Percentiles rank a stretch among this genome's conserved stretches.
phyloP scores from a whole-genome alignment of 2,888 invertebrate genomes.

The Hyposoter dolosus region DNA sequence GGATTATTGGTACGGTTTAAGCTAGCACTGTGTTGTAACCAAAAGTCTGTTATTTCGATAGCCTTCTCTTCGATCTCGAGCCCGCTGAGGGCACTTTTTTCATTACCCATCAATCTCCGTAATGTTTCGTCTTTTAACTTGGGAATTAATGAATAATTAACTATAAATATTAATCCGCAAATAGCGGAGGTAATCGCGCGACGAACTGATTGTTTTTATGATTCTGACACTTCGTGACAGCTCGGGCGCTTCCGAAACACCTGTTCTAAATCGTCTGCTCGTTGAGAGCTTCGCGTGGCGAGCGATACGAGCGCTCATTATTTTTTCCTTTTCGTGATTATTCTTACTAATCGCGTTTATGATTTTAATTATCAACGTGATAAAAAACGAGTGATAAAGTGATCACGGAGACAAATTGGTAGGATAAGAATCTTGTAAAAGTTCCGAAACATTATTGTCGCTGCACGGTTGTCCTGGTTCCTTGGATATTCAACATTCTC shows the following conservation, averaged over 20 bases:
- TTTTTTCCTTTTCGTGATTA: neutral
- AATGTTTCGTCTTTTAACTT: neutral
- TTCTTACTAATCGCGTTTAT: too few relatives aligned
- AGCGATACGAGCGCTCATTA: constrained; percentile 29
- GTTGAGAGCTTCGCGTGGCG: constrained; percentile 22
- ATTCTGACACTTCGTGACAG: constrained; percentile 32
- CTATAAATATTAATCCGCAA: neutral
- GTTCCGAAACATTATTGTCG: neutral
- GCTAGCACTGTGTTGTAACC: constrained; percentile 89
- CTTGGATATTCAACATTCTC: neutral
- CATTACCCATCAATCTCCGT: constrained; percentile 90
- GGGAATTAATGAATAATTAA: constrained; percentile 7
- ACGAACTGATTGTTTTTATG: constrained; percentile 4
- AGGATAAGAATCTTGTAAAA: neutral
- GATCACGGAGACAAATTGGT: neutral
- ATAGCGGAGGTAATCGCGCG: neutral
- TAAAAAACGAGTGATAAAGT: neutral
- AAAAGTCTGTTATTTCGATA: constrained; percentile 92
- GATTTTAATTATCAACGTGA: neutral
- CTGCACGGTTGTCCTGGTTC: neutral
- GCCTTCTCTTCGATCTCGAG: constrained; percentile 91
- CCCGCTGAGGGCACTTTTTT: constrained; percentile 89
- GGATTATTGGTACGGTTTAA: constrained; percentile 86
- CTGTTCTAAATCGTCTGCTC: constrained; percentile 63
- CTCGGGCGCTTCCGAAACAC: constrained; percentile 38